phyloP scores from a whole-genome alignment of 2,113 vertebrate species.

The Chloropsis hardwickii region DNA sequence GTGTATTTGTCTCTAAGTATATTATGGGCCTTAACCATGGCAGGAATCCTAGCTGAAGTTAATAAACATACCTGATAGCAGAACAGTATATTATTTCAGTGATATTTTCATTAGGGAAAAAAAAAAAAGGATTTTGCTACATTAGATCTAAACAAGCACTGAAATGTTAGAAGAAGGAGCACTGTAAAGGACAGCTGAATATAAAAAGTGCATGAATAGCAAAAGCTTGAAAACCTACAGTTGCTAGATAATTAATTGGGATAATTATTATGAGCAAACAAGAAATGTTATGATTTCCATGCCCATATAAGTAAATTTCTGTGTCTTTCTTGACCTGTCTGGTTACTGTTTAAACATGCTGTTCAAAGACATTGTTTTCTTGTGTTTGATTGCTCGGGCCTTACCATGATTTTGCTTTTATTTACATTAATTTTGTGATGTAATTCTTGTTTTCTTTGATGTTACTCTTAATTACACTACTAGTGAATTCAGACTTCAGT shows the following conservation, averaged over 20 bases:
- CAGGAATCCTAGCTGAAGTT: neutral
- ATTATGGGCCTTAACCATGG: neutral
- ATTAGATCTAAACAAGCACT: neutral
- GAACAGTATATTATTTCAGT: neutral
- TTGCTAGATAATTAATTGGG: neutral
- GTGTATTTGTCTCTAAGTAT: neutral
- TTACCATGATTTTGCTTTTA: conserved; percentile 17
- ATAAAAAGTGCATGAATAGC: neutral
- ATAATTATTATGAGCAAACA: neutral
- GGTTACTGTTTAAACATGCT: neutral
- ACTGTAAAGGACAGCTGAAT: neutral
- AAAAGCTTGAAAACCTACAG: neutral
- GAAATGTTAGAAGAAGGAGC: neutral
- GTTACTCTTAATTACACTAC: neutral
- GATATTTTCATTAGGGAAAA: neutral
- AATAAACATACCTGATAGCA: neutral
- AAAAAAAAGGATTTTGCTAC: neutral
- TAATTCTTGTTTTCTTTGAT: neutral
- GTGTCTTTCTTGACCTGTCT: neutral
- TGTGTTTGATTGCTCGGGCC: neutral
- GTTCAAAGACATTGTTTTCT: neutral
- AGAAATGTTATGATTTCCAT: neutral
- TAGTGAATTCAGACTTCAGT: neutral
- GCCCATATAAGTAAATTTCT: neutral
- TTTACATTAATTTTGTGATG: neutral